These are phyloP conservation scores for Rachycentron canadum DNA, from an alignment of 2,797 vertebrate species.

Conservation along the genomic window DNA sequence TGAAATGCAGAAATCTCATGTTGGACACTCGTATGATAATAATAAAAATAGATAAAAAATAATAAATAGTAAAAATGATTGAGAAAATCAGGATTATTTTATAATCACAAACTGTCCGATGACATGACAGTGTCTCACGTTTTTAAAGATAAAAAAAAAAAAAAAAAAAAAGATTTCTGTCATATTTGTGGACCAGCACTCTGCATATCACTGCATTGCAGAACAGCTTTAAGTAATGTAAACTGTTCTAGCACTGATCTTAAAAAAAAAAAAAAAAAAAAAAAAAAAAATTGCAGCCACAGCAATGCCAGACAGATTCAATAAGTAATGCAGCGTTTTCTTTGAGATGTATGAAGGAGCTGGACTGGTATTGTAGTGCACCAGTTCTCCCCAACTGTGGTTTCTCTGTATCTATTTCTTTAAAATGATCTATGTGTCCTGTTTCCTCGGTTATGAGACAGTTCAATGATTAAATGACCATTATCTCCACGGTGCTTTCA, in stretches of 20 bases:
- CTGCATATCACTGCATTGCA: not conserved
- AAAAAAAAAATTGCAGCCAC: not conserved
- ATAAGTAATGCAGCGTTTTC: slow-evolving; percentile 7
- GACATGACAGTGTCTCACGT: not conserved
- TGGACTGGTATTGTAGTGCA: not conserved
- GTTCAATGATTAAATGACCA: slow-evolving; percentile 34
- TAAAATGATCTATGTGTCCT: slow-evolving; percentile 22
- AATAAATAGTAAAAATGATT: no score
- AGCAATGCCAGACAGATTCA: not conserved
- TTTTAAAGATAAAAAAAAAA: no score
- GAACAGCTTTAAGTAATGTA: not conserved
- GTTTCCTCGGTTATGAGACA: slow-evolving; percentile 10
- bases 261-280: not conserved
- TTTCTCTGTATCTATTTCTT: slow-evolving; percentile 3
- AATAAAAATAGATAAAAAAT: no score
- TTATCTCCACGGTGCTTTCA: slow-evolving; percentile 25
- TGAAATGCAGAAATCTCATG: not conserved
- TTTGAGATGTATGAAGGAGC: not conserved
- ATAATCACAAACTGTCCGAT: not conserved
- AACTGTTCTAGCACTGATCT: not conserved
- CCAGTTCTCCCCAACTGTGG: not conserved
- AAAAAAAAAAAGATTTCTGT: no score
- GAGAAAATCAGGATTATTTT: not conserved
- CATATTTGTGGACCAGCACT: not conserved
- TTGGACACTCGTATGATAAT: no score